Conservation (phyloP, 2,888 invertebrate genomes). For the Andrena trimmerana region DNA sequence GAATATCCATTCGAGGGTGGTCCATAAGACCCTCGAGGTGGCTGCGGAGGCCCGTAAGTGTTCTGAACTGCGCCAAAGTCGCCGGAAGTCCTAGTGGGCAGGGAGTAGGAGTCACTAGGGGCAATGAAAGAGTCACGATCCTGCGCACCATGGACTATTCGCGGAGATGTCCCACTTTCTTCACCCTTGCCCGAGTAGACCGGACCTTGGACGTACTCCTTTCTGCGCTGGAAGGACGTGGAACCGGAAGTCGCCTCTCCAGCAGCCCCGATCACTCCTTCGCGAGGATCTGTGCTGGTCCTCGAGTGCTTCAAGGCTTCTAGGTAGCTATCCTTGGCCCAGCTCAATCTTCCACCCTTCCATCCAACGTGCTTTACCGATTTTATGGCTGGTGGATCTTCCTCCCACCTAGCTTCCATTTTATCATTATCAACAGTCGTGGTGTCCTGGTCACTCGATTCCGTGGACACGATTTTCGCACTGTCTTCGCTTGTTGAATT, state of each 20-base stretch:
- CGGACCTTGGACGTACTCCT: conserved; percentile 76
- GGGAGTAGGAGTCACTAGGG: conserved; percentile 71
- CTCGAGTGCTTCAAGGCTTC: conserved; percentile 88
- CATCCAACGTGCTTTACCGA: not conserved
- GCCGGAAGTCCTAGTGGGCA: conserved; percentile 65
- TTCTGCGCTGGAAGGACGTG: conserved; percentile 50
- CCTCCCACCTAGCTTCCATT: not conserved
- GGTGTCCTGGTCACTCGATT: not conserved
- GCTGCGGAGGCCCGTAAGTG: conserved; percentile 1
- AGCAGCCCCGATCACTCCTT: conserved; percentile 66
- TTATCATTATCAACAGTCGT: not conserved
- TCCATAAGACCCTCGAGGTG: conserved; percentile 29
- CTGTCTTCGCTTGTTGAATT: not conserved
- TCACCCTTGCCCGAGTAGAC: conserved; percentile 69
- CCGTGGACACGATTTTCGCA: not conserved
- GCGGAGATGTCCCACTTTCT: not conserved
- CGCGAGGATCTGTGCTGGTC: conserved; percentile 84
- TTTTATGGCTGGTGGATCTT: not conserved
- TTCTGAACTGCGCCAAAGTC: conserved; percentile 45
- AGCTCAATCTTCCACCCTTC: conserved; percentile 61
- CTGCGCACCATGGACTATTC: not conserved
- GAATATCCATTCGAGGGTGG: conserved; percentile 23
- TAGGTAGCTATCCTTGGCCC: conserved; percentile 87
- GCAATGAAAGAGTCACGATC: conserved; percentile 19
- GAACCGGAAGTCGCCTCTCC: conserved; percentile 51